Evolutionary conservation across 2,888 invertebrate species (phyloP), one percentile per base, ranked within the genome.

Genomic region (Brenthis daphne): DNA sequence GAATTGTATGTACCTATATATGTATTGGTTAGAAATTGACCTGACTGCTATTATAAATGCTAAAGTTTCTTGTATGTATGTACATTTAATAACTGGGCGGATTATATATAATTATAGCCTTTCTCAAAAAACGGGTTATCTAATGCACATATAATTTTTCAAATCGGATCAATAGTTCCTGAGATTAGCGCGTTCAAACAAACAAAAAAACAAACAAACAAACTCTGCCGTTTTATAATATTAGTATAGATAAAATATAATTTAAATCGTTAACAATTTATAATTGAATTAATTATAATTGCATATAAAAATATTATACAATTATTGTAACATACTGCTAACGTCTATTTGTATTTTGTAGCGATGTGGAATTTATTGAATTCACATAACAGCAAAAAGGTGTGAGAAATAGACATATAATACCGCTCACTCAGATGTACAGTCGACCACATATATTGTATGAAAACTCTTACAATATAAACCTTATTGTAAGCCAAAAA

Each of bases 381-480:
- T 68, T 58, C 65, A 63, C 54, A 53, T 14, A 60, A 70, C 69
- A 73, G 71, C 71, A 69, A 64, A 69, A 73, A 65, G 61, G 57
- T 69, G 73, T 73, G 73, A 69, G 69, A 73, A 73, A 64, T 43
- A 64, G 53, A 69, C 57, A 73, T 50, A 69, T 69, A 68, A 73
- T 66, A 73, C 73, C 69, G 69, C 63, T 65, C 50, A 58, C 65
- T 68, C 70, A 60, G 63, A 55, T 56, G 65, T 61, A 65, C 60
- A 47, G 29, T 20, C 37, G 8, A 16, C 37, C 48, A 56, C 48
- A 12, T 24, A 24, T 48, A 56, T 48, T 33, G 29, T 20, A 24
- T 50, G n/a, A 24, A n/a, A 16, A n/a, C 20, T n/a, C 4, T 50
- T 50, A 47, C 13, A 53, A 43, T 14, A 53, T 37, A 6, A n/a